A percentile compares a stretch with the other conserved stretches of the same genome.
Evolutionary conservation across 2,113 vertebrate genomes (phyloP).

Genomic region (Hippopotamus amphibius): DNA sequence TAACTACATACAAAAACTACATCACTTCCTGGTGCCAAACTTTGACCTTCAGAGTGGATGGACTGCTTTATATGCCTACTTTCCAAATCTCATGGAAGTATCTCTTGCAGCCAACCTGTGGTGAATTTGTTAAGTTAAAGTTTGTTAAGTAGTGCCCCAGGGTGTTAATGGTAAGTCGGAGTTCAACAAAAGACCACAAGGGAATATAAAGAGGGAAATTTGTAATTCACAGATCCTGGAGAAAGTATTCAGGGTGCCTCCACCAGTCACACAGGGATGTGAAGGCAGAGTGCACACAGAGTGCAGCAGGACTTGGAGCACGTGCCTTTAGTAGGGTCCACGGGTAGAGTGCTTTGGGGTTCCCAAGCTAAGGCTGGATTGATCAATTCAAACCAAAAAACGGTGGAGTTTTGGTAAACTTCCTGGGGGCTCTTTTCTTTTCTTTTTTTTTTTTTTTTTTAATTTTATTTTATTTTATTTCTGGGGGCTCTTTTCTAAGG

Average conservation of each 20-base stretch:
- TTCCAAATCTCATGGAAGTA: not conserved
- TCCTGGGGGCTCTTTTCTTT: not conserved
- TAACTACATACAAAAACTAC: not conserved
- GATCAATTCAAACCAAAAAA: not conserved
- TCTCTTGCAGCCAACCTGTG: not conserved
- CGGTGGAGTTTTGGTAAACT: not conserved
- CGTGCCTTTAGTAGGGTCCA: not conserved
- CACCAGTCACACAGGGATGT: not conserved
- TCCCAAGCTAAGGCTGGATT: not conserved
- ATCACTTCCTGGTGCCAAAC: too few species aligned
- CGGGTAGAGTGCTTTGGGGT: not conserved
- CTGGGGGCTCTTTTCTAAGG: not conserved
- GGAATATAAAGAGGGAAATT: not conserved
- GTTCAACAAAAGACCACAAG: not conserved
- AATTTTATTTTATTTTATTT: too few species aligned
- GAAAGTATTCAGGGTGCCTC: not conserved
- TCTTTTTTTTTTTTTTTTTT: too few species aligned
- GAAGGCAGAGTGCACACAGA: not conserved
- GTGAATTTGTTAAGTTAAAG: not conserved
- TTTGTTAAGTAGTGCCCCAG: not conserved
- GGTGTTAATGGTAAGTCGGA: not conserved
- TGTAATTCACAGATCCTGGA: not conserved
- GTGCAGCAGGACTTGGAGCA: not conserved
- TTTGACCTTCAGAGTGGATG: not conserved
- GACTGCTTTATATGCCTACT: not conserved